A percentile compares a stretch with the other conserved stretches of the same genome.
phyloP scores from a whole-genome alignment of 2,888 invertebrate genomes.

The Phytoseiulus persimilis region DNA sequence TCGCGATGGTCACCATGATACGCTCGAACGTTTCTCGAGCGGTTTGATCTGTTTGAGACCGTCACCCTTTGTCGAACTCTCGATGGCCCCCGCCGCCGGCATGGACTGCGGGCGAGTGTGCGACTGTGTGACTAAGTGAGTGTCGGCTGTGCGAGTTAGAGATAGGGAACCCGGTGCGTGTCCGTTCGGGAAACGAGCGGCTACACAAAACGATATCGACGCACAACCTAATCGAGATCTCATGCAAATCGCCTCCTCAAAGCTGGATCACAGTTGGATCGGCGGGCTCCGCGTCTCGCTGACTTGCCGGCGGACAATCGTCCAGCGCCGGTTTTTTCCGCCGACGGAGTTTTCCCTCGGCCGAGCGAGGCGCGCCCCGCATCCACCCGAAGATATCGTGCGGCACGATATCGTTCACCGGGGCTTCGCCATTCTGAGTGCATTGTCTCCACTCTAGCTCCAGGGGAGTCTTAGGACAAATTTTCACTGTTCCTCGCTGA shows the following conservation, averaged over 20 bases:
- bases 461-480: neutral
- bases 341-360: too few relatives aligned
- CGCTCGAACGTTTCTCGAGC: neutral
- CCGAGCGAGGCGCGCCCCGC: too few relatives aligned
- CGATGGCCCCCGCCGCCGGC: neutral
- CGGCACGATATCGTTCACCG: too few relatives aligned
- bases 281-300: neutral
- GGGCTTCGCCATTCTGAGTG: too few relatives aligned
- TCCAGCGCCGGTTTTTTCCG: neutral
- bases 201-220: slow-evolving; percentile 5
- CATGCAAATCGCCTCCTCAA: slow-evolving; percentile 30
- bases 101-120: neutral
- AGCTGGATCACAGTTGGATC: neutral
- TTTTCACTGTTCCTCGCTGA: neutral
- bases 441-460: neutral
- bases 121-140: neutral
- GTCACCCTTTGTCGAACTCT: neutral
- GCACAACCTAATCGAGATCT: slow-evolving; percentile 30
- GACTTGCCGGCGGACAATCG: neutral
- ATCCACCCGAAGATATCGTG: too few relatives aligned
- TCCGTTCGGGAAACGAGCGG: neutral
- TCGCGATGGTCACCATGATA: neutral
- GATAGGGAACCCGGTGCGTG: neutral
- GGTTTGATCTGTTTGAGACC: neutral
- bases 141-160: neutral